A percentile compares a stretch with the other conserved stretches of the same genome.
Evolutionary conservation across 2,888 invertebrate genomes (phyloP).

Genomic region (Troides aeacus): DNA sequence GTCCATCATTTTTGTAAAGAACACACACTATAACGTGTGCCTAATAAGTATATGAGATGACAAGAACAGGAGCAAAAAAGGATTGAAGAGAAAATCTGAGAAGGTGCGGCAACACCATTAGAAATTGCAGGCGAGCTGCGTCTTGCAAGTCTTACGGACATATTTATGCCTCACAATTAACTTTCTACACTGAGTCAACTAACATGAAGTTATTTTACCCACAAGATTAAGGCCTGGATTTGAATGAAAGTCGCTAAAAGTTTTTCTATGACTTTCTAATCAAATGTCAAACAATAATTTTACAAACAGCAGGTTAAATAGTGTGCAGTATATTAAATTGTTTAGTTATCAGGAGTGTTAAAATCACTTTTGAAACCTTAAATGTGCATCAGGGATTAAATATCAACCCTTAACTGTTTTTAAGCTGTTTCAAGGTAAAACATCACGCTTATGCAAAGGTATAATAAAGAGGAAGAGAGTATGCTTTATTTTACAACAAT

Average conservation of each 20-base stretch:
- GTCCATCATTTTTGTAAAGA: conserved; percentile 8
- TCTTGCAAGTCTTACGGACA: conserved; percentile 36
- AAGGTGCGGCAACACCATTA: conserved; percentile 38
- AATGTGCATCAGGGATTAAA: too few relatives aligned
- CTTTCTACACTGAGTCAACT: conserved; percentile 42
- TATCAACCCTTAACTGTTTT: too few relatives aligned
- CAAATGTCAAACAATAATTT: neutral
- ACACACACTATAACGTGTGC: conserved; percentile 14
- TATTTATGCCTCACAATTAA: conserved; percentile 42
- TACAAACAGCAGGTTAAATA: too few relatives aligned
- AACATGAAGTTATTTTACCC: conserved; percentile 29
- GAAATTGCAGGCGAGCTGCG: conserved; percentile 36
- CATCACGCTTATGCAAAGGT: too few relatives aligned
- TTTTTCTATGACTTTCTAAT: conserved; percentile 9
- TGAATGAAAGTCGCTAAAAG: conserved; percentile 16
- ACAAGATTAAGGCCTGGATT: conserved; percentile 22
- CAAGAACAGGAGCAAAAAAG: conserved; percentile 26
- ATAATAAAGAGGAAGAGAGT: too few relatives aligned
- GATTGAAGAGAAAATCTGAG: conserved; percentile 29
- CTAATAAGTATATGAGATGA: conserved; percentile 18
- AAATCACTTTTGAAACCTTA: too few relatives aligned
- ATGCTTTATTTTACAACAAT: too few relatives aligned
- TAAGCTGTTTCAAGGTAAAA: too few relatives aligned
- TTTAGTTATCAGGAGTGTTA: too few relatives aligned
- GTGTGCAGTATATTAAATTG: too few relatives aligned